Conservation (phyloP, 2,797 vertebrate species). For the Nyctibius grandis region DNA sequence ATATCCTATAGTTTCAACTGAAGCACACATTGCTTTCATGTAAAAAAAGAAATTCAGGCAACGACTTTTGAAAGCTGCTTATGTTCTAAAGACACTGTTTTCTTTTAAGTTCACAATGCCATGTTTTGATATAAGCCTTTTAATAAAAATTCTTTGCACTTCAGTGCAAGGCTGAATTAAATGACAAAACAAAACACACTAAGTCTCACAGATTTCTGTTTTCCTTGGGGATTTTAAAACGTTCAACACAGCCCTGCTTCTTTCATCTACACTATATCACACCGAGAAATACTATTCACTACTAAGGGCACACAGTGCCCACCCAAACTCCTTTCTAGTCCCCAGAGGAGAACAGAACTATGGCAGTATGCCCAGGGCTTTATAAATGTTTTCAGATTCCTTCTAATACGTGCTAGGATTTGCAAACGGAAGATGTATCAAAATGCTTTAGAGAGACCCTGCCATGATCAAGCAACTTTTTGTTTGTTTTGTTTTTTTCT, state of each 20-base stretch:
- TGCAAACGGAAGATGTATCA: background rate
- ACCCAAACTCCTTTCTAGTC: background rate
- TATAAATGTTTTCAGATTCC: background rate
- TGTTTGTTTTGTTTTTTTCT: background rate
- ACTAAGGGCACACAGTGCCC: background rate
- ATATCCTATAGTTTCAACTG: background rate
- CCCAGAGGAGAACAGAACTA: background rate
- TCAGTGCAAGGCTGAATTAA: background rate
- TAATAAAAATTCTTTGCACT: background rate
- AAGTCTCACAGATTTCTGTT: background rate
- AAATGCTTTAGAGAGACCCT: background rate
- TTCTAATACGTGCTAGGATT: background rate
- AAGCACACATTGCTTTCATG: background rate
- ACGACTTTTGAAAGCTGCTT: background rate
- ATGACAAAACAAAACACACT: background rate
- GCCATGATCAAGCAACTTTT: background rate
- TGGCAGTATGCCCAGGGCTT: slow-evolving; percentile 21
- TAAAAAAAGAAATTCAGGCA: background rate
- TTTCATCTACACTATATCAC: background rate
- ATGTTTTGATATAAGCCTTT: background rate
- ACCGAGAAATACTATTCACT: background rate
- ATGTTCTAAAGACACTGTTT: background rate
- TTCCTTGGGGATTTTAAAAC: background rate
- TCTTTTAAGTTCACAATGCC: background rate
- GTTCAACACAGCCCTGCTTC: background rate